These are phyloP conservation scores for Arbacia lixula DNA, from an alignment of 53 echinoderm and acorn worm genomes.

Conservation along the genomic window DNA sequence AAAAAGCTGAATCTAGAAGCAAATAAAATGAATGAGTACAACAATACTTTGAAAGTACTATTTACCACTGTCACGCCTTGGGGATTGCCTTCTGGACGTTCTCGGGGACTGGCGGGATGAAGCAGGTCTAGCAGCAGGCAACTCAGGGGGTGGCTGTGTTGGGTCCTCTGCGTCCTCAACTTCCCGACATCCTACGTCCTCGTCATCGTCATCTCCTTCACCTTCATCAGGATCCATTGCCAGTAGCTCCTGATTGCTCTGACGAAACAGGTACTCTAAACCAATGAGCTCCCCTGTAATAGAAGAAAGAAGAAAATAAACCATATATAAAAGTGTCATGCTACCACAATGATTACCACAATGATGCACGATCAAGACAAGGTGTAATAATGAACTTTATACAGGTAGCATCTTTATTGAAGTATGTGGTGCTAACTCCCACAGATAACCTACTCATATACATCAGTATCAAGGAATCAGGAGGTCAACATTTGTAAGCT, in stretches of 20 bases:
- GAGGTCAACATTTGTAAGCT: no score
- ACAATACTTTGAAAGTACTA: no score
- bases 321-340: no score
- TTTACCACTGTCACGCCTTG: not conserved
- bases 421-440: no score
- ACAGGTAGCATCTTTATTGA: no score
- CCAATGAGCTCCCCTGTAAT: constrained; percentile 72
- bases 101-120: not conserved
- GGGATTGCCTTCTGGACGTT: not conserved
- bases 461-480: no score
- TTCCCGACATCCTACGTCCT: constrained; percentile 22
- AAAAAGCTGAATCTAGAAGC: no score
- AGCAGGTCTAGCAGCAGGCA: constrained; percentile 7
- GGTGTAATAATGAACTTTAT: no score
- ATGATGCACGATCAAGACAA: no score
- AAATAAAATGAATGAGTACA: no score
- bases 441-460: no score
- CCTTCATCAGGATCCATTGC: constrained; percentile 26
- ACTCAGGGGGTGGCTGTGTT: constrained; percentile 30
- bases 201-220: constrained; percentile 24
- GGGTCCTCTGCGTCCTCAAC: constrained; percentile 38
- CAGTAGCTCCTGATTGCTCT: constrained; percentile 48
- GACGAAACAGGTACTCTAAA: constrained; percentile 66
- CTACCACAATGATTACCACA: no score
- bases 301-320: not conserved